Evolutionary conservation across 2,888 invertebrate species (phyloP).

Genomic region (Hemithea aestivaria): DNA sequence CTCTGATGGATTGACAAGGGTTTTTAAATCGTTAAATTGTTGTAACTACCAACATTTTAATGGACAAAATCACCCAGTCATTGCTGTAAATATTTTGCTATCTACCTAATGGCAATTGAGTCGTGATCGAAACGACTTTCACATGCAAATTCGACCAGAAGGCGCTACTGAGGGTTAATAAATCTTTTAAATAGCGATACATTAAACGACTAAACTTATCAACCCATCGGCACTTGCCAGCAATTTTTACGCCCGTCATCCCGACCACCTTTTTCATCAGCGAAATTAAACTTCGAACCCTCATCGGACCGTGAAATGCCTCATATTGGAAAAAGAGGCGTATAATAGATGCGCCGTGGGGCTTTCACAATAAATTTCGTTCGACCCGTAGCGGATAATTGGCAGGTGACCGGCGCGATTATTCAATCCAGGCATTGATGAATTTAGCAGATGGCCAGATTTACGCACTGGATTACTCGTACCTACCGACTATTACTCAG

Average conservation of each 20-base stretch:
- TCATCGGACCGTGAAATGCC: constrained; percentile 21
- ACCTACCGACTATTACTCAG: too few relatives aligned
- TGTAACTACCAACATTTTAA: too few relatives aligned
- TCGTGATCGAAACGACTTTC: too few relatives aligned
- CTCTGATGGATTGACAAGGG: too few relatives aligned
- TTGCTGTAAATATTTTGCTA: too few relatives aligned
- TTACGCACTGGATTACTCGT: constrained; percentile 10
- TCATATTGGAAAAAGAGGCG: constrained; percentile 41
- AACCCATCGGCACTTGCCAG: constrained; percentile 1
- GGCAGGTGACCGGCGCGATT: constrained; percentile 52
- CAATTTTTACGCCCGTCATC: constrained; percentile 16
- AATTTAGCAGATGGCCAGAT: constrained; percentile 39
- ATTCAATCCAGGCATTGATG: constrained; percentile 51
- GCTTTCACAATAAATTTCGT: constrained; percentile 46
- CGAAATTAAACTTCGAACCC: constrained; percentile 32
- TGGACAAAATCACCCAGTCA: too few relatives aligned
- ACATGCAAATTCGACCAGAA: too few relatives aligned
- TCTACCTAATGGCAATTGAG: too few relatives aligned
- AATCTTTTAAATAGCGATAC: not conserved
- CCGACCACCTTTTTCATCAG: constrained; percentile 24
- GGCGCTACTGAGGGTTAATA: too few relatives aligned
- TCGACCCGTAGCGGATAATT: constrained; percentile 43
- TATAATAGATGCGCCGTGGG: constrained; percentile 40
- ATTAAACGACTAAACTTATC: constrained; percentile 10
- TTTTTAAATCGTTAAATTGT: too few relatives aligned